A percentile compares a stretch with the other conserved stretches of the same genome.
These are phyloP conservation scores for Spatulosminthurus flaviceps DNA, from an alignment of 2,888 invertebrate species.

Conservation along the genomic window DNA sequence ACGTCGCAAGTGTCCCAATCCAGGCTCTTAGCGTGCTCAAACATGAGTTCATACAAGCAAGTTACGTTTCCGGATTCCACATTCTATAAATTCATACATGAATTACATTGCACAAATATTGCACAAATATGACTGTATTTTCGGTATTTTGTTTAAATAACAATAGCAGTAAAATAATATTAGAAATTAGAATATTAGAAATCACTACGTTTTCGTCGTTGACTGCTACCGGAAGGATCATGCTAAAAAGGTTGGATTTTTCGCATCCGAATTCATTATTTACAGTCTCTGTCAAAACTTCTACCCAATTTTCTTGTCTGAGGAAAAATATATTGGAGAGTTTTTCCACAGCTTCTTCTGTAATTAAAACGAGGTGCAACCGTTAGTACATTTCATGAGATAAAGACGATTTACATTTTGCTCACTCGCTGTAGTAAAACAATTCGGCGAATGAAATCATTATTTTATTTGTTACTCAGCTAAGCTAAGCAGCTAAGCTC, in stretches of 20 bases:
- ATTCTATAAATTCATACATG: not conserved
- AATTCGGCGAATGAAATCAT: no score
- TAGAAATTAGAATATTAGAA: not conserved
- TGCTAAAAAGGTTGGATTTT: conserved; percentile 51
- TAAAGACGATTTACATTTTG: no score
- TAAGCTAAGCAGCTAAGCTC: not conserved
- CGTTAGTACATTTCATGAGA: no score
- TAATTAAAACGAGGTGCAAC: not conserved
- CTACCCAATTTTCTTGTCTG: conserved; percentile 56
- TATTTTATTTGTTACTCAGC: no score
- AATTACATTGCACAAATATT: no score
- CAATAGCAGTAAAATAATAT: no score
- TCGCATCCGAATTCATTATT: conserved; percentile 42
- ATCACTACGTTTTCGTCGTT: conserved; percentile 33
- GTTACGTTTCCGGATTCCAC: conserved; percentile 51
- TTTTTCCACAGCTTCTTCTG: conserved; percentile 33
- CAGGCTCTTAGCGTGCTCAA: conserved; percentile 67
- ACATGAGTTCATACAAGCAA: conserved; percentile 66
- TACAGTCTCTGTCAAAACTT: conserved; percentile 48
- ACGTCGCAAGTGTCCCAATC: conserved; percentile 70
- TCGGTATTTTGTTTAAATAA: no score
- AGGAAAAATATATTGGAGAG: conserved; percentile 52
- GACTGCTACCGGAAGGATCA: conserved; percentile 56
- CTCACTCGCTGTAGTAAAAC: no score
- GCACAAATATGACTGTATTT: no score